Conservation (phyloP, 2,888 invertebrate genomes). For the Eristalis tenax region DNA sequence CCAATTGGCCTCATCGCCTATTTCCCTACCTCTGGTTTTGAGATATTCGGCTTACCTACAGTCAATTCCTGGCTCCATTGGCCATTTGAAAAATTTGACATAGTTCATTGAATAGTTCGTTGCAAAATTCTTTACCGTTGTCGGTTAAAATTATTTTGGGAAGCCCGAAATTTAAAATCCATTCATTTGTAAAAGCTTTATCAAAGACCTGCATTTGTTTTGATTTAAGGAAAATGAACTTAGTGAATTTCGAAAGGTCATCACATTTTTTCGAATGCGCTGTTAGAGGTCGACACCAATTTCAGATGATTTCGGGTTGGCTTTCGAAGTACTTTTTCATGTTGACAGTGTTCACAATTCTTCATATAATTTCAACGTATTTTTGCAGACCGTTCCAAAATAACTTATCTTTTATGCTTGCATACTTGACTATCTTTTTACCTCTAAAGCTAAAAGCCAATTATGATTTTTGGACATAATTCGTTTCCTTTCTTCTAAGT, state of each 20-base stretch:
- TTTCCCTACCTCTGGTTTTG: too few relatives aligned
- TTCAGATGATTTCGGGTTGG: not conserved
- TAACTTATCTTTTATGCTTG: not conserved
- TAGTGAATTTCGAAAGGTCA: not conserved
- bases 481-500: not conserved
- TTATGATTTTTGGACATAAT: not conserved
- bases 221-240: not conserved
- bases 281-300: not conserved
- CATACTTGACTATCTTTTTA: not conserved
- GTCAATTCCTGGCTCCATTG: too few relatives aligned
- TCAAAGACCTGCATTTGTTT: not conserved
- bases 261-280: not conserved
- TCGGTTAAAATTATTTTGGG: not conserved
- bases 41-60: too few relatives aligned
- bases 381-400: conserved; percentile 10
- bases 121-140: not conserved
- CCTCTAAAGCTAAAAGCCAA: not conserved
- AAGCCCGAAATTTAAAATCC: not conserved
- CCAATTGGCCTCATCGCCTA: not conserved
- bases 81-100: too few relatives aligned
- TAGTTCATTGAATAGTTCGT: not conserved
- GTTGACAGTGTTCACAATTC: too few relatives aligned
- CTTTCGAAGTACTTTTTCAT: not conserved
- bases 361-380: not conserved
- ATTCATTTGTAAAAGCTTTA: not conserved